Base-by-base conservation (phyloP, 2,888 invertebrate genomes). In the Lasiommata megera region DNA sequence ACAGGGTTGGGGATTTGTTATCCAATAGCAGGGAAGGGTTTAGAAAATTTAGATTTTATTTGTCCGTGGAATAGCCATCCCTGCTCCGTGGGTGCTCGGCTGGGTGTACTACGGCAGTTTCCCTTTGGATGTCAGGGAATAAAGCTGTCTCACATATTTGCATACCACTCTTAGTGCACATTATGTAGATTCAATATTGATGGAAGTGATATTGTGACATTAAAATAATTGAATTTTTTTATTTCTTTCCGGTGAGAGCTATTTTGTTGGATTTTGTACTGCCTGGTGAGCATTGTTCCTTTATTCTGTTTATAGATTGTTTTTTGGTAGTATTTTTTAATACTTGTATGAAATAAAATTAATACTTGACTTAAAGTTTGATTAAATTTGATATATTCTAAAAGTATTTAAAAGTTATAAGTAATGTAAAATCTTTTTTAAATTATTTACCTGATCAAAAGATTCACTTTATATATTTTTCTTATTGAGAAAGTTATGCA, bases 21-120 rank as follows among this genome's bases (percentile, higher is more conserved):
- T 76, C 90, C 90, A 90, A 90, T 90, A 61, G 80, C 75, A 87
- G 72, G 64, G 69, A 78, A 77, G 80, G 67, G 71, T 76, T 79
- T 74, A 66, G 59, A 65, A 74, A 75, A 69, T 83, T 87, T 82
- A 77, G 80, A 83, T 85, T 80, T 77, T 83, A 82, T 84, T 83
- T 65, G 77, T 73, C 72, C 78, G 78, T 70, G 77, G 77, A 67
- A 70, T 65, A 59, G 59, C 63, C 69, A 60, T 66, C 63, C 56
- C 67, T 57, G 69, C 71, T 75, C 71, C 71, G 72, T 76, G 76
- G 70, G 66, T 68, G 67, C 73, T 73, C 73, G 67, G 72, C 65
- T 11, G 65, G 63, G 66, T 63, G 58, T 56, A 65, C 65, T 67
- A 67, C 64, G 70, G 64, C 78, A 88, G 88, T 88, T 69, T 73